Percentiles rank a stretch among this genome's conserved stretches.
Evolutionary conservation across 2,888 invertebrate species (phyloP).

Genomic region (Mesoligia furuncula): DNA sequence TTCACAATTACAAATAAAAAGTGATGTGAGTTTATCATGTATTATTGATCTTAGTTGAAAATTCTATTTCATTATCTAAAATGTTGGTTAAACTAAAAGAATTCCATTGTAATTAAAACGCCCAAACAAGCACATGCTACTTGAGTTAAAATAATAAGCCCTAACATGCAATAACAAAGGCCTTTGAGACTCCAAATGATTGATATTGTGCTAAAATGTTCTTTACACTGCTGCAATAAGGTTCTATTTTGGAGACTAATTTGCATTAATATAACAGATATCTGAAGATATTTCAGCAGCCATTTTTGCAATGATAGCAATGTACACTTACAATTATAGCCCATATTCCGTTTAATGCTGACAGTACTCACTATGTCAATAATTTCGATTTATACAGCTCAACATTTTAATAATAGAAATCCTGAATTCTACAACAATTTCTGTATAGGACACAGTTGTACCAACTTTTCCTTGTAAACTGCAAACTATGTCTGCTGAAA

Average conservation of each 20-base stretch:
- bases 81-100: constrained; percentile 31
- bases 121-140: constrained; percentile 34
- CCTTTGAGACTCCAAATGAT: constrained; percentile 28
- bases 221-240: constrained; percentile 40
- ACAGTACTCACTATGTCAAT: constrained; percentile 62
- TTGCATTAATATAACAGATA: constrained; percentile 47
- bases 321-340: constrained; percentile 69
- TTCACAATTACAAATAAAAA: constrained; percentile 28
- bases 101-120: constrained; percentile 39
- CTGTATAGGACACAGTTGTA: constrained; percentile 43
- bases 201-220: constrained; percentile 42
- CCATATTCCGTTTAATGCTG: constrained; percentile 57
- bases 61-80: constrained; percentile 45
- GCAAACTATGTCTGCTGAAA: constrained; percentile 61
- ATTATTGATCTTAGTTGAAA: constrained; percentile 51
- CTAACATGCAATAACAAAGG: constrained; percentile 50
- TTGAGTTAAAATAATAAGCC: constrained; percentile 39
- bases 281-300: constrained; percentile 45
- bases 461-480: constrained; percentile 58
- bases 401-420: constrained; percentile 68
- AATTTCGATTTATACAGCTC: constrained; percentile 67
- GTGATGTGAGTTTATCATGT: constrained; percentile 5
- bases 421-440: constrained; percentile 67
- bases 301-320: constrained; percentile 63
- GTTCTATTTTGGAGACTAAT: constrained; percentile 42